These are phyloP conservation scores for Anastrepha ludens DNA, from an alignment of 1,140 invertebrate species.

Conservation along the genomic window DNA sequence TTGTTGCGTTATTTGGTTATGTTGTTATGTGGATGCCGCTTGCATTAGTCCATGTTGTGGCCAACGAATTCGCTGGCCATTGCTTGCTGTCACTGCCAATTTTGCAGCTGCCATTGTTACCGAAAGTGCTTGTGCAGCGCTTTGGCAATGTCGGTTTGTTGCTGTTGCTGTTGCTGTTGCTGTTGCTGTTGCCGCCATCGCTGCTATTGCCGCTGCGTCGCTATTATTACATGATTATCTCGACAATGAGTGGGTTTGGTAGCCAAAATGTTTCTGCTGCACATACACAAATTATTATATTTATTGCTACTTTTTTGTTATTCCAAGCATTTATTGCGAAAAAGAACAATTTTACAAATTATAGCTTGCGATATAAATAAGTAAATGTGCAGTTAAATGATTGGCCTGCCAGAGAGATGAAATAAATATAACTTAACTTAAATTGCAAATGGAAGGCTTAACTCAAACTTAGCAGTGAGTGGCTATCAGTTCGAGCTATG, in stretches of 20 bases:
- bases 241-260: conserved; percentile 49
- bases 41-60: conserved; percentile 23
- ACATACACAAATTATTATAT: conserved; percentile 44
- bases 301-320: background rate
- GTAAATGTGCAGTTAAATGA: conserved; percentile 17
- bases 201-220: no score
- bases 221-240: conserved; percentile 41
- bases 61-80: conserved; percentile 6
- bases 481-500: no score
- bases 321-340: conserved; percentile 5
- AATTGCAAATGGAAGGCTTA: no score
- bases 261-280: conserved; percentile 23
- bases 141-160: conserved; percentile 3
- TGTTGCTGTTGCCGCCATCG: conserved; percentile 18
- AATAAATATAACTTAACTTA: conserved; percentile 1
- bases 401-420: conserved; percentile 16
- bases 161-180: background rate
- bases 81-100: conserved; percentile 2
- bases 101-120: background rate
- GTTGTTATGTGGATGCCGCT: background rate
- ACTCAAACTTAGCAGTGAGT: no score
- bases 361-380: conserved; percentile 40
- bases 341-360: conserved; percentile 39
- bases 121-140: conserved; percentile 17
- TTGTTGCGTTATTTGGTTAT: background rate